Conservation (phyloP, 2,888 invertebrate species). For the Drosophila algonquin region DNA sequence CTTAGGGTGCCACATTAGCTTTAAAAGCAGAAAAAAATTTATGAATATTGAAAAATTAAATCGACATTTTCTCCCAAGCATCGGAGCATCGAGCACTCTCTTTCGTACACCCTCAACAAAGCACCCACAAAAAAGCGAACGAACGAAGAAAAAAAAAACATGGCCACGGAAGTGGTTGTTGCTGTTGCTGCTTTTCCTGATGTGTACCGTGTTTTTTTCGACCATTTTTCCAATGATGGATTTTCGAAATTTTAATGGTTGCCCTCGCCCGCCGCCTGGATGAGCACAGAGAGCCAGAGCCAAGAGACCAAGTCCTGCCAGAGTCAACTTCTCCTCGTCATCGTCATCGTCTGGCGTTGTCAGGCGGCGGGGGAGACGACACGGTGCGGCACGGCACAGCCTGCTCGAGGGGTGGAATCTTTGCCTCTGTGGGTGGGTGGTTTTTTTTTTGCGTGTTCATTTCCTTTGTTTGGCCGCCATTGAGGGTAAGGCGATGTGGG, state of each 20-base stretch:
- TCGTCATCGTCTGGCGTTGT: slow-evolving; percentile 62
- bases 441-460: slow-evolving; percentile 67
- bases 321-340: slow-evolving; percentile 36
- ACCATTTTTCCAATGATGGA: slow-evolving; percentile 82
- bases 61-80: slow-evolving; percentile 59
- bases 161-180: slow-evolving; percentile 73
- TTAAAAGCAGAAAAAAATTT: slow-evolving; percentile 48
- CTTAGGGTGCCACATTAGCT: background rate
- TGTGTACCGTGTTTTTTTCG: slow-evolving; percentile 49
- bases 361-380: slow-evolving; percentile 43
- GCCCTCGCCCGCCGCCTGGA: slow-evolving; percentile 76
- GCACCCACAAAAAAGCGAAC: slow-evolving; percentile 35
- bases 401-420: slow-evolving; percentile 37
- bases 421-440: slow-evolving; percentile 63
- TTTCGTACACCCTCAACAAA: slow-evolving; percentile 34
- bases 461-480: slow-evolving; percentile 79
- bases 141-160: slow-evolving; percentile 58
- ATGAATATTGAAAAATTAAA: slow-evolving; percentile 78
- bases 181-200: slow-evolving; percentile 52
- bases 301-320: slow-evolving; percentile 32
- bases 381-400: slow-evolving; percentile 14
- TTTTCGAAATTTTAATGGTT: slow-evolving; percentile 83
- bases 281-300: slow-evolving; percentile 57
- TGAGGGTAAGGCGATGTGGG: slow-evolving; percentile 71
- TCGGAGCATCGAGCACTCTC: slow-evolving; percentile 5